Evolutionary conservation across 1,140 invertebrate species (phyloP), one percentile per base, ranked within the genome.

Genomic region (Platorchestia sp.): DNA sequence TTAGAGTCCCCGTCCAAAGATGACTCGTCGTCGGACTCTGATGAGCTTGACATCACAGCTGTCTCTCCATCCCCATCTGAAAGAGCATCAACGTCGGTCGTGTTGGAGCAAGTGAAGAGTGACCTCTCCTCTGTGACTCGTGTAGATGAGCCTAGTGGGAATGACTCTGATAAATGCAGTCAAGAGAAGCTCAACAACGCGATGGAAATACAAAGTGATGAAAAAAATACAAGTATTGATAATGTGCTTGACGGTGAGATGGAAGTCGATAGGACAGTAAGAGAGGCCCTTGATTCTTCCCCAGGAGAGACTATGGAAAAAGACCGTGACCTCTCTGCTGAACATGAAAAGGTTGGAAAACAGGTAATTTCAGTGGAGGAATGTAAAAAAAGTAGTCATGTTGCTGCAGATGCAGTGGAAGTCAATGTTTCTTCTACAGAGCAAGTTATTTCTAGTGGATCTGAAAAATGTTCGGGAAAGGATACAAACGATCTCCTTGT

Each of bases 11-110:
- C 91, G 16, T 93, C 91, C 27, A 93, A 93, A 47, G 91, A 93
- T 47, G 91, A 93, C 44, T 93, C 91, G 43, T 45, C 91, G 45
- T 93, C 91, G 45, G 91, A 93, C 41, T 93, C 91, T 27, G 91
- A 93, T 6, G 91, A 93, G 19, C 45, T 93, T 22, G 91, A 93
- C 91, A 45, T 93, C 45, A 93, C 91, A 16, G 45, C 91, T 44
- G 91, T 44, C 22, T 93, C 44, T 93, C 91, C 91, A 14, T 45
- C 91, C 7, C 7, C 45, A 14, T 45, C 91, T 22, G 91, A 22
- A n/a, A 44, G 91, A 14, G 36, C 44, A 19, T 93, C 91, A 45
- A 44, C 91, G 10, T 93, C 91, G 19, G 91, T 93, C 44, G 5
- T 93, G 19, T 45, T 93, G 43, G 45, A 44, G 6, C 91, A 40